Base-by-base conservation (phyloP, 2,113 vertebrate species). In the Paedocypris sp. region DNA sequence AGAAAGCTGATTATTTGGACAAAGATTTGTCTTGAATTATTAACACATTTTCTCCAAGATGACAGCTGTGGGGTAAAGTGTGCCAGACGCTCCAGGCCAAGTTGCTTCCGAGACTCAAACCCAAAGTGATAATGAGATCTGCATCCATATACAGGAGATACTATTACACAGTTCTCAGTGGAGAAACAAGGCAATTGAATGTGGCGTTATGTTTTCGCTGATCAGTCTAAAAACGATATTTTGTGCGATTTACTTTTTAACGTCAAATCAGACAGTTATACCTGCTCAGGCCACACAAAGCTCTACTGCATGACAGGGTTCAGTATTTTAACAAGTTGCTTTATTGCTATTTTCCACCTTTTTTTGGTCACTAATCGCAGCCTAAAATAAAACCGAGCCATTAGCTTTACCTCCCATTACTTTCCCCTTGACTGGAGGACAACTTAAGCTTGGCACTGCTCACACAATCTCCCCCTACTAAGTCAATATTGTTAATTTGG, bases 361-460 rank as follows among this genome's bases (percentile, higher is more conserved):
- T n/a, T n/a, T n/a, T n/a, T n/a, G n/a, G n/a, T n/a, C n/a, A n/a
- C n/a, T n/a, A n/a, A n/a, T n/a, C n/a, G n/a, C 48, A 35, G 32
- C 3, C 29, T 51, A 12, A 20, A 51, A 51, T 51, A 51, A 19
- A 35, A 51, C 35, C 35, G 33, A 31, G 11, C 11, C 48, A 22
- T 33, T 51, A 2, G 18, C 33, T 51, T 29, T 22, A 9, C 48
- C 48, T 33, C 16, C 10, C 10, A 12, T 12, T 33, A 13, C 18
- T 33, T 51, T 33, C 29, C 33, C 48, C 48, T 33, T 33, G 48
- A 51, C 19, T 12, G 33, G 18, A 51, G 48, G 48, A 51, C 48
- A 33, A 35, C 28, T 51, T 51, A 51, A 51, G 48, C 29, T 9
- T 35, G 48, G 48, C 29, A 35, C 29, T 20, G 48, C 28, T 33